Evolutionary conservation across 2,888 invertebrate species (phyloP).

Genomic region (Lepas anatifera): DNA sequence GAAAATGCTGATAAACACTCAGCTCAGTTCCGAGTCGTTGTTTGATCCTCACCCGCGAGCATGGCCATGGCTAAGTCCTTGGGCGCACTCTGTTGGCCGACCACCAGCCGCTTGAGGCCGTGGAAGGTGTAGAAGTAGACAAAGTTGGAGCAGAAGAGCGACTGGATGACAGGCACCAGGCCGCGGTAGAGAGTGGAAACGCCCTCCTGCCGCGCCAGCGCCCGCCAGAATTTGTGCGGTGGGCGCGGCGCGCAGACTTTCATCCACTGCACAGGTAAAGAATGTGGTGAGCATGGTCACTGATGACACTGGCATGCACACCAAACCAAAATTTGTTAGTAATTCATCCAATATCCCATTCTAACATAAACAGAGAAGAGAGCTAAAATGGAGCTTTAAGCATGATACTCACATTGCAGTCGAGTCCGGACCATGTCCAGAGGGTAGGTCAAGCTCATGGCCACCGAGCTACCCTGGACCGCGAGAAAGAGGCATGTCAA

Average conservation of each 20-base stretch:
- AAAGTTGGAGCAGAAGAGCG: constrained; percentile 77
- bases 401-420: neutral
- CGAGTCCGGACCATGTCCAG: constrained; percentile 2
- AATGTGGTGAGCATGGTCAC: too few relatives aligned
- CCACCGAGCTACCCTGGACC: constrained; percentile 12
- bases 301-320: neutral
- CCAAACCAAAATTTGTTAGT: neutral
- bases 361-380: neutral
- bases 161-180: constrained; percentile 65
- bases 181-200: constrained; percentile 53
- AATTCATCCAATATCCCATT: neutral
- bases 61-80: constrained; percentile 64
- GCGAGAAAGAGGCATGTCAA: too few relatives aligned
- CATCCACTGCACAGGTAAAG: too few relatives aligned
- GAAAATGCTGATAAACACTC: too few relatives aligned
- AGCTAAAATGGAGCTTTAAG: neutral
- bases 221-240: neutral
- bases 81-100: constrained; percentile 42
- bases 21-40: too few relatives aligned
- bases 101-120: constrained; percentile 50
- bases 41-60: constrained; percentile 44
- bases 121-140: constrained; percentile 92
- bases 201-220: constrained; percentile 29
- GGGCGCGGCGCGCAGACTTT: neutral
- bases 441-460: neutral